Evolutionary conservation across 2,888 invertebrate species (phyloP), one percentile per base, ranked within the genome.

Genomic region (Esperia sulphurella): DNA sequence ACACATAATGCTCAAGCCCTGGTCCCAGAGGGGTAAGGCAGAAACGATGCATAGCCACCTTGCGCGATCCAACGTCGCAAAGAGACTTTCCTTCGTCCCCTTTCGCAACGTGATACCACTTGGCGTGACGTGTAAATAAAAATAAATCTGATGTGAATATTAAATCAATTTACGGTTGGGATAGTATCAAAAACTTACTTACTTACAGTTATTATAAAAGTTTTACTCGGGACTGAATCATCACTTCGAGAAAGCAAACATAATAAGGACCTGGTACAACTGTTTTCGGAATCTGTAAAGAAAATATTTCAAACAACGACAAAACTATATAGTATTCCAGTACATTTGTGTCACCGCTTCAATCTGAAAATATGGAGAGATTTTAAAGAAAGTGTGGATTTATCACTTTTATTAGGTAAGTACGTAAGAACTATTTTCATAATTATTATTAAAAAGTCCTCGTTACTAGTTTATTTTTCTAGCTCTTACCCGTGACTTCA

Each of bases 271-370:
- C 68, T 91, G 14, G 63, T 94, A 14, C 68, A 79, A 10, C 71
- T 84, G 39, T 91, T 96, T 63, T 91, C 95, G 3, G 74, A 82
- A 48, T 90, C 89, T 37, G 92, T 96, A 0, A 93, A 94, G 63
- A 90, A 91, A 58, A 93, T 97, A 54, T 97, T 97, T 73, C 85
- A 92, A 59, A 92, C 93, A 29, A 95, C 95, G 49, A 92, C 94
- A 0, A 91, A 91, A 47, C 81, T 97, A 54, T 92, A 93, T 57
- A 86, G 93, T 40, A 70, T 96, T 42, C 94, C 97, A 1, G 91
- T 94, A 0, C 81, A 87, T 50, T 71, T 93, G 57, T 95, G 94
- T 10, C 91, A 92, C 59, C 84, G 83, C 45, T 78, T 94, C 0
- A 91, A 91, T 52, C 71, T 95, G 46, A 92, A 93, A 41, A 87